Evolutionary conservation across 1,140 invertebrate species (phyloP), one percentile per base, ranked within the genome.

Genomic region (Apis mellifera): DNA sequence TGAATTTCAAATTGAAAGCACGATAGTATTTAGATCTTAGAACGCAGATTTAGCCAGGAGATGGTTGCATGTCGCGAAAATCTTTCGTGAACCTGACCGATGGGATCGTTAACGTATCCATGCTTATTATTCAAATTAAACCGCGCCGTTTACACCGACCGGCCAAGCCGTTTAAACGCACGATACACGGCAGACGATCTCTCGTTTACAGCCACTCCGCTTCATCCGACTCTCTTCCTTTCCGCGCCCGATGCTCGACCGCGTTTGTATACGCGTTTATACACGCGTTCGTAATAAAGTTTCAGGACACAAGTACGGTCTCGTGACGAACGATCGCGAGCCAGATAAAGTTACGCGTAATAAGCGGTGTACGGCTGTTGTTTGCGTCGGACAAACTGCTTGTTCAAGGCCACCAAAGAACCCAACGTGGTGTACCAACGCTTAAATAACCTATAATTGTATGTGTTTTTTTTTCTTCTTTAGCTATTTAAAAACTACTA

Each of bases 61-160:
- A 8, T 59, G 54, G 54, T 32, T 72, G 70, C 54, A 11, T 72
- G 70, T 57, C 70, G 48, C 1, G 54, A 32, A 42, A 72, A 21
- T 50, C n/a, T 50, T 8, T 7, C 12, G 54, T 55, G 70, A 42
- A 72, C 70, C 54, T 32, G 54, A 42, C 52, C 70, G 70, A 72
- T 21, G 70, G 54, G 26, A 42, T 57, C 70, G 54, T 72, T 72
- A 72, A 72, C 70, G 54, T 48, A 32, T 72, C 54, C 70, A 26
- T 72, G 70, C 70, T 72, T 72, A 72, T 72, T 72, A 72, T 72
- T 72, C 70, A 72, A 72, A 72, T 72, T 54, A 72, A 72, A 72
- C 70, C 70, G 21, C 54, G 54, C 54, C 23, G 26, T 72, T 72
- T 72, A 72, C 70, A 72, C 70, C 26, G 52, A 19, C 7, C 52